phyloP scores from a whole-genome alignment of 2,888 invertebrate genomes.

The Dynastes hyllus region DNA sequence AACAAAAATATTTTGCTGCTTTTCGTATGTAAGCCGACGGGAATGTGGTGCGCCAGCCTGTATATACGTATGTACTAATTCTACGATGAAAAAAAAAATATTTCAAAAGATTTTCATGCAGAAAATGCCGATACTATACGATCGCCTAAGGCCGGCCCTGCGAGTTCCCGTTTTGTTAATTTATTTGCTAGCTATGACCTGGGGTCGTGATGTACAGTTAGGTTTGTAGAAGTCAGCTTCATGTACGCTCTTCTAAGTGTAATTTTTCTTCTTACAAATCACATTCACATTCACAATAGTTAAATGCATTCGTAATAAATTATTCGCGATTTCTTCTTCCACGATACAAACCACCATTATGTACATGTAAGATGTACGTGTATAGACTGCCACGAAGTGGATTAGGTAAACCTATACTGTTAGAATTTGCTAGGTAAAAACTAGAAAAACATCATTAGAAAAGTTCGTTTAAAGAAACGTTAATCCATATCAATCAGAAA shows the following conservation, averaged over 20 bases:
- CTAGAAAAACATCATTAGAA: not conserved
- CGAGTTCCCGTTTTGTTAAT: slow-evolving; percentile 56
- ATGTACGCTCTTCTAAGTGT: slow-evolving; percentile 44
- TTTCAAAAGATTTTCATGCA: too few relatives aligned
- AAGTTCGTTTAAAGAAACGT: not conserved
- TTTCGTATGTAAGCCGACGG: too few relatives aligned
- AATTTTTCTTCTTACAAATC: slow-evolving; percentile 43
- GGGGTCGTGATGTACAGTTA: slow-evolving; percentile 56
- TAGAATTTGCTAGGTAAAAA: not conserved
- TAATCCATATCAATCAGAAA: not conserved
- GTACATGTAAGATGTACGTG: slow-evolving; percentile 22
- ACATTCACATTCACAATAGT: slow-evolving; percentile 51
- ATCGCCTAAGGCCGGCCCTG: slow-evolving; percentile 32
- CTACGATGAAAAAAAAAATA: too few relatives aligned
- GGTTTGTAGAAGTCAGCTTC: slow-evolving; percentile 52
- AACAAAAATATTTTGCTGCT: too few relatives aligned
- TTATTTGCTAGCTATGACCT: slow-evolving; percentile 57
- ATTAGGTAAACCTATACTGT: not conserved
- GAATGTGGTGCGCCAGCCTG: too few relatives aligned
- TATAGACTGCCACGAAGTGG: slow-evolving; percentile 5
- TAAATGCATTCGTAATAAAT: slow-evolving; percentile 41
- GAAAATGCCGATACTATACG: not conserved
- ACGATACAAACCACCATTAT: slow-evolving; percentile 17
- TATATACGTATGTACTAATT: too few relatives aligned
- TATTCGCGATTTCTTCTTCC: slow-evolving; percentile 30